Base-by-base conservation (phyloP, 2,113 vertebrate genomes). In the Lasiurus cinereus region DNA sequence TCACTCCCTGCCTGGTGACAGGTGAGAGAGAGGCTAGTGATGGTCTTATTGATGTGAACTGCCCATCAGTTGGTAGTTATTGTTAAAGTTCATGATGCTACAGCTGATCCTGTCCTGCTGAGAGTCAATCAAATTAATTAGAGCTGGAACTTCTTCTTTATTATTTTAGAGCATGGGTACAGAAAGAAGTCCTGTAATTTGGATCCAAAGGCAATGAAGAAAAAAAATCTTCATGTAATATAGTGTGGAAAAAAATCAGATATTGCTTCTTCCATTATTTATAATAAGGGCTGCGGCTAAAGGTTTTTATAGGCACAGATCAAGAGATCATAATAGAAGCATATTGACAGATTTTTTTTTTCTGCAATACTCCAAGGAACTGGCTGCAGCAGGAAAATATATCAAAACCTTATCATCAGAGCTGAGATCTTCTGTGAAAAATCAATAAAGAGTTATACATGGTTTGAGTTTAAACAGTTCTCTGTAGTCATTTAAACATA, bases 281-380 rank as follows among this genome's bases (percentile, higher is more conserved):
- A 99, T 99, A 99, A 99, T 99, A 98, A 99, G 99, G 98, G 98
- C 99, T 98, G 98, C 97, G 98, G 98, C 98, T 98, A 98, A 99
- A 99, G 98, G 98, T 99, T 99, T 99, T 99, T 99, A 99, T 99
- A 98, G 99, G 99, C 98, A 99, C 99, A 99, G 99, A 99, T 99
- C 99, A 99, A 99, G 99, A 99, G 99, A 99, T 99, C 99, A 99
- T 99, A 99, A 99, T 99, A 99, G 99, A 99, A 99, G 98, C 99
- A 99, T 99, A 99, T 99, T 99, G 99, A 99, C 99, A 99, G 98
- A 99, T 98, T 98, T 99, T 99, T 99, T 99, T 98, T 98, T 98
- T 98, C 98, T 98, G 98, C 98, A 99, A 99, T 99, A 99, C 99
- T 99, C 99, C 98, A 98, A 99, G 99, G 99, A 99, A 99, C 99